phyloP scores from a whole-genome alignment of 2,113 vertebrate genomes.

The Paracanthobrama guichenoti region DNA sequence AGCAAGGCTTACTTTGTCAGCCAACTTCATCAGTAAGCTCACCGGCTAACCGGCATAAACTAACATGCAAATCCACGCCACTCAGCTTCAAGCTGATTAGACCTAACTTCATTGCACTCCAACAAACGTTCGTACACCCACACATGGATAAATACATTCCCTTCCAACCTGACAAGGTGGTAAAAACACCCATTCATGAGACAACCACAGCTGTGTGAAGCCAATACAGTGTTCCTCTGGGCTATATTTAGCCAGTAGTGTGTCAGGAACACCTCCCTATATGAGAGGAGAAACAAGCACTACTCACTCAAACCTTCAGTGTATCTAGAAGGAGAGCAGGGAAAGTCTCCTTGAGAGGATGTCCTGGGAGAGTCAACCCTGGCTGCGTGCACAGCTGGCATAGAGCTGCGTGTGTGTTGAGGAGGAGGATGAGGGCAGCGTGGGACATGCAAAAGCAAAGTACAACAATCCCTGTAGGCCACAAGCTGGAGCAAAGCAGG shows the following conservation, averaged over 20 bases:
- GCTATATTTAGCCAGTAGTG: slow-evolving; percentile 41
- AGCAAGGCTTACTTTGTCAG: not conserved
- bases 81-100: not conserved
- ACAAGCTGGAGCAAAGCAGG: slow-evolving; percentile 12
- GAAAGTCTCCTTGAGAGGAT: not conserved
- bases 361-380: not conserved
- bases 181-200: slow-evolving; percentile 33
- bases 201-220: slow-evolving; percentile 22
- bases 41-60: not conserved
- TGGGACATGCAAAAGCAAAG: not conserved
- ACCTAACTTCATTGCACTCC: not conserved
- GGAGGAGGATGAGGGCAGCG: not conserved
- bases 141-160: slow-evolving; percentile 9
- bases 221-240: not conserved
- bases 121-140: not conserved
- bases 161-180: slow-evolving; percentile 20
- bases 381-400: slow-evolving; percentile 17
- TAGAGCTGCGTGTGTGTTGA: not conserved
- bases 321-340: not conserved
- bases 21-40: not conserved
- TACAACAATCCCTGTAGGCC: slow-evolving; percentile 4
- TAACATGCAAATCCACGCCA: not conserved
- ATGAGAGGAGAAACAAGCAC: not conserved
- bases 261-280: slow-evolving; percentile 20
- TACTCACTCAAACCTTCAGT: not conserved